Evolutionary conservation across 1,140 invertebrate species (phyloP).

Genomic region (Macrobrachium rosenbergii): DNA sequence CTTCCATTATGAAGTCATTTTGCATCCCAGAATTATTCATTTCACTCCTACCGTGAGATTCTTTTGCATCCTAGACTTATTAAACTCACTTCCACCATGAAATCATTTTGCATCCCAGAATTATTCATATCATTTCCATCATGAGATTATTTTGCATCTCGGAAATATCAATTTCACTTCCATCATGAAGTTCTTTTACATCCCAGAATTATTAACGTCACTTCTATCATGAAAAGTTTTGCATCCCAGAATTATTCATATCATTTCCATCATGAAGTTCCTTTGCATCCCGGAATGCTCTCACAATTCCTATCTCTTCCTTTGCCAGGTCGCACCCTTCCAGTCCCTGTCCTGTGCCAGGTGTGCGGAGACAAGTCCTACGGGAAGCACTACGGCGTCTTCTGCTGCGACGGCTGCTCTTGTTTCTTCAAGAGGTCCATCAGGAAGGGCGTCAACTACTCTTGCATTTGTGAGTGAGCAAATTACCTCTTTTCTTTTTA

Average conservation of each 20-base stretch:
- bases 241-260: neutral
- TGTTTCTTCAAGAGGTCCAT: conserved; percentile 90
- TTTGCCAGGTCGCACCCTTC: conserved; percentile 77
- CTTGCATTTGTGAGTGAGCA: conserved; percentile 79
- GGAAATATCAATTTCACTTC: neutral
- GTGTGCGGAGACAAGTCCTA: conserved; percentile 90
- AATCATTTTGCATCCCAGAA: neutral
- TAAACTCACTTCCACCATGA: neutral
- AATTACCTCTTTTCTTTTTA: no score
- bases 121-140: neutral
- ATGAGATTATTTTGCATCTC: neutral
- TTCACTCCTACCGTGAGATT: no score
- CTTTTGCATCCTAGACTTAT: no score
- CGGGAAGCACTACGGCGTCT: conserved; percentile 89
- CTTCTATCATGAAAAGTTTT: neutral
- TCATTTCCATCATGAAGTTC: neutral
- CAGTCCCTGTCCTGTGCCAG: conserved; percentile 72
- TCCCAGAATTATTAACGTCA: neutral
- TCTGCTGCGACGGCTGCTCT: conserved; percentile 89
- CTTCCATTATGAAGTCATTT: no score
- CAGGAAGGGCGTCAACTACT: conserved; percentile 78
- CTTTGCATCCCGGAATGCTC: neutral
- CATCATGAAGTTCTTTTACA: neutral
- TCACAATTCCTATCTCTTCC: conserved; percentile 39
- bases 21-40: no score